Percentiles rank a stretch among this genome's conserved stretches.
Evolutionary conservation across 2,113 vertebrate genomes (phyloP).

Genomic region (Morphnarchus princeps): DNA sequence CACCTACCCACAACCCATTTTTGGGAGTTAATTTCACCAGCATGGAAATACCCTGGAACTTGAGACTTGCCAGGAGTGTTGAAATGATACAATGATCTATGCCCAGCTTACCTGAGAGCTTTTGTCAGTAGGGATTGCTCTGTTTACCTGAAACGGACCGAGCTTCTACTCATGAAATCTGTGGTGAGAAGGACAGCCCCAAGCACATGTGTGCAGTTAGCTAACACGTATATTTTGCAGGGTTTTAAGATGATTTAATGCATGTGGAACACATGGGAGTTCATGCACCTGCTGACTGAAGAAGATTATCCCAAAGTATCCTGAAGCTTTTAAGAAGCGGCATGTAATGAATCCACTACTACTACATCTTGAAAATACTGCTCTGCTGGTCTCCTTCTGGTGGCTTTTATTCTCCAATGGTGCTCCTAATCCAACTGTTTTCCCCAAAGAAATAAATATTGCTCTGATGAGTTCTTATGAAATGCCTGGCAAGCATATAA

Average conservation of each 20-base stretch:
- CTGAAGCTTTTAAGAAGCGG: slow-evolving; percentile 1
- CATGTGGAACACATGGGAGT: neutral
- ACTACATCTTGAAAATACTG: neutral
- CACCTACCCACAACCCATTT: neutral
- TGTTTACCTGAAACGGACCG: neutral
- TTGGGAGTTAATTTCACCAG: neutral
- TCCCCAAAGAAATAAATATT: neutral
- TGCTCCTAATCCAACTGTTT: neutral
- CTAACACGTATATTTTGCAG: neutral
- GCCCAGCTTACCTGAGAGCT: neutral
- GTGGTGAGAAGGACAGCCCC: neutral
- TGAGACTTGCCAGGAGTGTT: neutral
- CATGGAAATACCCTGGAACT: neutral
- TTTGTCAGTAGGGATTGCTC: neutral
- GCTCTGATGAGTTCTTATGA: neutral
- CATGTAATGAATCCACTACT: neutral
- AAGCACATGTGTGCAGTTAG: neutral
- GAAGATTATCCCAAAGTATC: neutral
- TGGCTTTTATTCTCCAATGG: neutral
- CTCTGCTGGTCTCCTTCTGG: neutral
- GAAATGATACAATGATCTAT: neutral
- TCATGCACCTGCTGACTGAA: slow-evolving; percentile 2
- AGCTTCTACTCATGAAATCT: neutral
- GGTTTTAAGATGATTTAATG: neutral
- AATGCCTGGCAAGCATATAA: neutral